Percentiles rank a stretch among this genome's conserved stretches.
These are phyloP conservation scores for Psilopogon haemacephalus DNA, from an alignment of 2,113 vertebrate species.

Conservation along the genomic window DNA sequence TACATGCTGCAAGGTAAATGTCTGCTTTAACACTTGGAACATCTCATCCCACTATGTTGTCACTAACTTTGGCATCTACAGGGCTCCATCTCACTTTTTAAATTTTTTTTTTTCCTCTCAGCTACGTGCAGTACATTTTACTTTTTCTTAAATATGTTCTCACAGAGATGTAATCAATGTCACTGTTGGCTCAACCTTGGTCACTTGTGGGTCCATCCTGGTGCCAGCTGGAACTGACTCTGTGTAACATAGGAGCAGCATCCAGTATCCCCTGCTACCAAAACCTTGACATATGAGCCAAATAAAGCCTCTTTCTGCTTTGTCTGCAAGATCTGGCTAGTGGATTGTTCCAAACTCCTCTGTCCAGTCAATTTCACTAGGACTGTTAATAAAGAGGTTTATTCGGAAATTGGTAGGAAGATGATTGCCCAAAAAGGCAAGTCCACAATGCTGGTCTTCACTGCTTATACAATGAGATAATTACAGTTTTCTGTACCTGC, in stretches of 20 bases:
- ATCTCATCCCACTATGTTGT: not conserved
- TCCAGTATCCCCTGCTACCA: not conserved
- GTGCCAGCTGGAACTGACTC: not conserved
- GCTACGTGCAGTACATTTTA: not conserved
- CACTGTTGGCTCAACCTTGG: not conserved
- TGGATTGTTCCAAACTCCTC: not conserved
- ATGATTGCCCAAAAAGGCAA: not conserved
- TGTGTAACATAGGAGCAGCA: not conserved
- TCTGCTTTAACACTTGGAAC: not conserved
- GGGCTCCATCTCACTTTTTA: not conserved
- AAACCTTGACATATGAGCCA: not conserved
- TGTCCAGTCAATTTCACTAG: not conserved
- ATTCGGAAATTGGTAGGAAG: not conserved
- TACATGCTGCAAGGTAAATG: fast-evolving
- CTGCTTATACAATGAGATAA: not conserved
- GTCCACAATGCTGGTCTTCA: not conserved
- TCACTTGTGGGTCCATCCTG: fast-evolving
- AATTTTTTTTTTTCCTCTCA: not conserved
- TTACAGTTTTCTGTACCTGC: not conserved
- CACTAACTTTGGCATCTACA: not conserved
- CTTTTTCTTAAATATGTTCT: not conserved
- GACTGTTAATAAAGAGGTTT: not conserved
- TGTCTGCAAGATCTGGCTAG: not conserved
- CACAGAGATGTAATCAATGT: not conserved
- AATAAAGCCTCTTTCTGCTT: not conserved